A percentile compares a stretch with the other conserved stretches of the same genome.
Evolutionary conservation across 2,113 vertebrate species (phyloP).

Genomic region (Zosterops hypoxanthus): DNA sequence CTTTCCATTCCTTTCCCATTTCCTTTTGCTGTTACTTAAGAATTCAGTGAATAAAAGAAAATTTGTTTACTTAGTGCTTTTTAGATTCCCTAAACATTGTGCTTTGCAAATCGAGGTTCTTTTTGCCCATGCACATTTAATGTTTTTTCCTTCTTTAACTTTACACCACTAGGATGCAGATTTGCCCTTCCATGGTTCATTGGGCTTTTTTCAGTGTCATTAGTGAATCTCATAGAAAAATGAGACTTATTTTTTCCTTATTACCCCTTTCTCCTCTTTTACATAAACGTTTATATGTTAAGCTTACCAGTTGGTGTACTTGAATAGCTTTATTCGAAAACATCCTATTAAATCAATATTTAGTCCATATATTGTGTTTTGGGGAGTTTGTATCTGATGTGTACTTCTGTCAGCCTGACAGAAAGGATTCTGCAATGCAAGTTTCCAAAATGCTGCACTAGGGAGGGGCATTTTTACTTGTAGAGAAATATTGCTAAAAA

Average conservation of each 20-base stretch:
- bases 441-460: not conserved
- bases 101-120: not conserved
- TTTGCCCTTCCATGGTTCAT: not conserved
- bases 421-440: not conserved
- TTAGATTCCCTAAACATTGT: not conserved
- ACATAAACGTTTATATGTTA: not conserved
- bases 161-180: not conserved
- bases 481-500: not conserved
- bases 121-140: not conserved
- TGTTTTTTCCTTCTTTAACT: not conserved
- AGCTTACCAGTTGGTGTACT: not conserved
- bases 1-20: not conserved
- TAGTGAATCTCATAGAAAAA: not conserved
- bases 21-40: not conserved
- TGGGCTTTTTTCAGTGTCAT: not conserved
- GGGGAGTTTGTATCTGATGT: not conserved
- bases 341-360: not conserved
- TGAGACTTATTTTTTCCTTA: not conserved
- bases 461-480: not conserved
- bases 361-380: not conserved
- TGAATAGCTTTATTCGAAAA: not conserved
- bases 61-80: not conserved
- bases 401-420: not conserved
- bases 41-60: not conserved
- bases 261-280: not conserved